Percentiles rank a stretch among this genome's conserved stretches.
These are phyloP conservation scores for Himalopsyche anomala DNA, from an alignment of 2,888 invertebrate genomes.

Conservation along the genomic window DNA sequence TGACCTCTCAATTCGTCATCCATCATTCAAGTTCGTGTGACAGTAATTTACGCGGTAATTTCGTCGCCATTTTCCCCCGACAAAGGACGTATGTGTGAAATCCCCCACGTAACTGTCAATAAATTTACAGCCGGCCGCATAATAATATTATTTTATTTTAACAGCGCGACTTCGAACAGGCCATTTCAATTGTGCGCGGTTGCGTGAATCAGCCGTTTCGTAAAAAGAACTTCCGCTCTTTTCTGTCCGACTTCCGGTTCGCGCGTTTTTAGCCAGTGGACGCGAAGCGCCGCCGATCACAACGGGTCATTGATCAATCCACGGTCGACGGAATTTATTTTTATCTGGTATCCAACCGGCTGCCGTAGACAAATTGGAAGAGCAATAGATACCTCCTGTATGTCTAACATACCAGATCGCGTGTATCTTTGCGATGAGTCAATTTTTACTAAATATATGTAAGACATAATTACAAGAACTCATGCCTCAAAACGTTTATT, in stretches of 20 bases:
- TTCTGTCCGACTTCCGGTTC: slow-evolving; percentile 59
- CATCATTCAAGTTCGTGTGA: slow-evolving; percentile 51
- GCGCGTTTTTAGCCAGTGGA: slow-evolving; percentile 48
- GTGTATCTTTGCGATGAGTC: no score
- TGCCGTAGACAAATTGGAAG: no score
- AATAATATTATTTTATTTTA: slow-evolving; percentile 3
- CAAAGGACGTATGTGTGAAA: slow-evolving; percentile 57
- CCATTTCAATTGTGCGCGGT: slow-evolving; percentile 52
- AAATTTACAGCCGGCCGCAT: background rate
- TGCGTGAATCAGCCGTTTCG: slow-evolving; percentile 61
- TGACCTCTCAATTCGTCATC: slow-evolving; percentile 49
- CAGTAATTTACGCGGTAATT: slow-evolving; percentile 53
- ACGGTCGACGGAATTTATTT: slow-evolving; percentile 44
- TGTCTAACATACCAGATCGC: no score
- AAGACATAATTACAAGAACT: no score
- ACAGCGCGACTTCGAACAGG: slow-evolving; percentile 53
- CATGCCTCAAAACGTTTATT: no score
- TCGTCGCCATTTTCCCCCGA: slow-evolving; percentile 50
- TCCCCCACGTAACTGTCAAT: slow-evolving; percentile 55
- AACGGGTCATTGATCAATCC: slow-evolving; percentile 61
- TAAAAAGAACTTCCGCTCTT: slow-evolving; percentile 54
- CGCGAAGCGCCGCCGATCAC: slow-evolving; percentile 15
- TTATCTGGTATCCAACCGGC: background rate
- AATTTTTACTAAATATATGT: no score
- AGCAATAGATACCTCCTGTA: no score